A percentile compares a stretch with the other conserved stretches of the same genome.
Conservation (phyloP, 1,140 invertebrate genomes). For the Hyles euphorbiae region DNA sequence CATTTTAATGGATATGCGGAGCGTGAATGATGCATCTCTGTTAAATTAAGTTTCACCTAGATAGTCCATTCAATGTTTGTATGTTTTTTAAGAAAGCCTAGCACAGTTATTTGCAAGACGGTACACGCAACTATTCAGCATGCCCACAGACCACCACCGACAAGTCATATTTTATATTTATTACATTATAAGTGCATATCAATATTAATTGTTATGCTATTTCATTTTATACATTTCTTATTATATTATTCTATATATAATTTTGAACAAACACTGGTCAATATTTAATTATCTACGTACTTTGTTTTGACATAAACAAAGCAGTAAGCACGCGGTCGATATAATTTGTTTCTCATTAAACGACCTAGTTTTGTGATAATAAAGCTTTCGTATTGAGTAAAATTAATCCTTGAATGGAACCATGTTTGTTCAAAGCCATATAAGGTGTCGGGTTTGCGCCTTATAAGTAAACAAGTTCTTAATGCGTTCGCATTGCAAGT, state of each 20-base stretch:
- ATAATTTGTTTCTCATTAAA: conserved; percentile 11
- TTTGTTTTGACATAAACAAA: conserved; percentile 7
- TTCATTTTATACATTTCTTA: neutral
- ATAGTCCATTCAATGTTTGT: conserved; percentile 4
- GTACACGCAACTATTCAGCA: conserved; percentile 1
- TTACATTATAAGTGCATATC: neutral
- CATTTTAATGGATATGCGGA: neutral
- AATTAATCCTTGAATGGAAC: conserved; percentile 57
- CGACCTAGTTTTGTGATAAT: conserved; percentile 28
- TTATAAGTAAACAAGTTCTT: conserved; percentile 66
- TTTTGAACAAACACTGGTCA: neutral
- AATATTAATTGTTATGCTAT: too few species aligned
- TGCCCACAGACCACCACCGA: neutral
- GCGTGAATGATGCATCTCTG: neutral
- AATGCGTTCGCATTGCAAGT: conserved; percentile 59
- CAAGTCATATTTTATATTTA: neutral
- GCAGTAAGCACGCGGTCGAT: neutral
- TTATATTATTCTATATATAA: neutral
- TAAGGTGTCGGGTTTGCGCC: conserved; percentile 47
- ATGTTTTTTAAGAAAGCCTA: conserved; percentile 2
- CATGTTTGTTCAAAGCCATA: conserved; percentile 49
- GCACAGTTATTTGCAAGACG: neutral
- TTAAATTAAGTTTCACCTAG: conserved; percentile 2
- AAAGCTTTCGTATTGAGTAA: conserved; percentile 34
- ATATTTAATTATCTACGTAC: neutral